Evolutionary conservation across 2,888 invertebrate species (phyloP).

Genomic region (Ennomos erosarius): DNA sequence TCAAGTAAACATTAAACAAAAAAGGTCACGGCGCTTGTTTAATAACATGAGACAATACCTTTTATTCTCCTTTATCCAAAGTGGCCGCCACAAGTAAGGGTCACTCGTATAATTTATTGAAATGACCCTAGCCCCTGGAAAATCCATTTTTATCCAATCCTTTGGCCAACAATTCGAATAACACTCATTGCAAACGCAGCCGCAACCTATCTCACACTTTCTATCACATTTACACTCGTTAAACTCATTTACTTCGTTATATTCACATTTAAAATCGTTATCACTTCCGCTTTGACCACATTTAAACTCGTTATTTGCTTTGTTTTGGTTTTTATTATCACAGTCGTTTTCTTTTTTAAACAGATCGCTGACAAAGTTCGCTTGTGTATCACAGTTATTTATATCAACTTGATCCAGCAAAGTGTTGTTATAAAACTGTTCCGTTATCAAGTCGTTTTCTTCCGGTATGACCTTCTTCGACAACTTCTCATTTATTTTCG

Average conservation of each 20-base stretch:
- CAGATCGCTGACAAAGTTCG: conserved; percentile 70
- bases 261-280: conserved; percentile 34
- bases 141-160: conserved; percentile 93
- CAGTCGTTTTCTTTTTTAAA: conserved; percentile 51
- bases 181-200: conserved; percentile 74
- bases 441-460: conserved; percentile 66
- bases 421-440: conserved; percentile 70
- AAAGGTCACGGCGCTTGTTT: too few species aligned
- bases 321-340: conserved; percentile 18
- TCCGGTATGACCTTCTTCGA: conserved; percentile 60
- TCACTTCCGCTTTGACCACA: conserved; percentile 3
- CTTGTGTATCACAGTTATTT: conserved; percentile 70
- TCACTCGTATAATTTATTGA: conserved; percentile 94
- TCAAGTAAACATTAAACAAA: too few species aligned
- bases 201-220: conserved; percentile 67
- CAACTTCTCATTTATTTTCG: conserved; percentile 53
- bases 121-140: conserved; percentile 90
- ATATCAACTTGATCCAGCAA: conserved; percentile 57
- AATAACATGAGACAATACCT: conserved; percentile 65
- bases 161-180: conserved; percentile 92
- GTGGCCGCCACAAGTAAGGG: conserved; percentile 90
- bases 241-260: conserved; percentile 35
- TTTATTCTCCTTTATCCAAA: conserved; percentile 89
- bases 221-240: conserved; percentile 52
- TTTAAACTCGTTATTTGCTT: conserved; percentile 9